A percentile compares a stretch with the other conserved stretches of the same genome.
Conservation (phyloP, 30 jellyfish, hydroid and myxozoan genomes). For the Hydra vulgaris region DNA sequence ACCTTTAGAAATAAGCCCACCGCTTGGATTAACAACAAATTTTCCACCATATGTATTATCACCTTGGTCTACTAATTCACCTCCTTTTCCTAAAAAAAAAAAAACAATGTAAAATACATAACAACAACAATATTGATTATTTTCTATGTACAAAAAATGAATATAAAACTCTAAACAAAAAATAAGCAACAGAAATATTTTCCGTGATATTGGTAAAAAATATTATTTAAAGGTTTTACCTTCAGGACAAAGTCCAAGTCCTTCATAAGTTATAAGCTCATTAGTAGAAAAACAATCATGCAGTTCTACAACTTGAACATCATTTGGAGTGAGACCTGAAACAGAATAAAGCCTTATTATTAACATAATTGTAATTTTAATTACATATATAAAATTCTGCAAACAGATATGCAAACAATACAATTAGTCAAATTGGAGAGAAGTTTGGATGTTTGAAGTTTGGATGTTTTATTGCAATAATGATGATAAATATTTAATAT, state of each 20-base stretch:
- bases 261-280: constrained; percentile 74
- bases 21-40: constrained; percentile 77
- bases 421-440: too few species aligned
- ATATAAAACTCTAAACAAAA: too few species aligned
- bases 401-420: too few species aligned
- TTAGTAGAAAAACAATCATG: constrained; percentile 83
- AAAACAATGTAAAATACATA: too few species aligned
- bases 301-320: constrained; percentile 70
- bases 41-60: constrained; percentile 84
- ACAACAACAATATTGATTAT: background rate
- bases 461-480: too few species aligned
- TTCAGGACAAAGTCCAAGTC: constrained; percentile 62
- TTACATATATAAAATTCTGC: too few species aligned
- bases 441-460: too few species aligned
- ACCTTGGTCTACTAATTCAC: constrained; percentile 71
- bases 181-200: too few species aligned
- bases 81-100: constrained; percentile 39
- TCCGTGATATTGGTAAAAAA: too few species aligned
- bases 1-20: constrained; percentile 84
- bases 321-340: constrained; percentile 49
- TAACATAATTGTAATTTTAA: background rate
- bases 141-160: too few species aligned
- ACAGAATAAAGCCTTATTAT: too few species aligned
- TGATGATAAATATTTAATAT: too few species aligned
- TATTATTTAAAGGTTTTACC: constrained; percentile 17